Percentiles rank a stretch among this genome's conserved stretches.
These are phyloP conservation scores for Eupithecia vulgata DNA, from an alignment of 2,888 invertebrate species.

Conservation along the genomic window DNA sequence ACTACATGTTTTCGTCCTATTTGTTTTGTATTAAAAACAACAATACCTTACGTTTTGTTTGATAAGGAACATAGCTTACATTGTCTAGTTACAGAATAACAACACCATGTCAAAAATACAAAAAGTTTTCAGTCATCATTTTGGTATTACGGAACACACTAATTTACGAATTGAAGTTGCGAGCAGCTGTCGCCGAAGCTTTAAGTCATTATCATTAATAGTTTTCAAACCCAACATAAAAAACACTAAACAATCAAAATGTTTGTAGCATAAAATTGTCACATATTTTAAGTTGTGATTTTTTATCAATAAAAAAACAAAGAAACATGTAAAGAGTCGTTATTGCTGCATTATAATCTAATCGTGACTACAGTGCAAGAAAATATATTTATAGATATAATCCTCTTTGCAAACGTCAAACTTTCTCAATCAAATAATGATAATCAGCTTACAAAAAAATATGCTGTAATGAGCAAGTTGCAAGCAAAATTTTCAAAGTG, in stretches of 20 bases:
- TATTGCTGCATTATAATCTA: slow-evolving; percentile 1
- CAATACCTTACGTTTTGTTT: too few species aligned
- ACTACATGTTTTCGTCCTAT: too few species aligned
- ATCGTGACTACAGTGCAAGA: neutral
- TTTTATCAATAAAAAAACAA: neutral
- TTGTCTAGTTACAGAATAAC: too few species aligned
- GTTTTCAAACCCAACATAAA: neutral
- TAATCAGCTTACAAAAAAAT: neutral
- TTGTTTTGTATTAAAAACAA: too few species aligned
- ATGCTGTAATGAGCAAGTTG: neutral
- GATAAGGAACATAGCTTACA: too few species aligned
- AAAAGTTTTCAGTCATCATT: too few species aligned
- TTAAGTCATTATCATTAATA: too few species aligned
- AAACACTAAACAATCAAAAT: neutral
- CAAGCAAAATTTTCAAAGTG: too few species aligned
- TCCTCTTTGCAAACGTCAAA: neutral
- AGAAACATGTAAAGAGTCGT: neutral
- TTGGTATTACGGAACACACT: too few species aligned
- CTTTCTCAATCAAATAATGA: neutral
- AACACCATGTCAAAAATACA: too few species aligned
- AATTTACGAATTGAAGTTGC: too few species aligned
- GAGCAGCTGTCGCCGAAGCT: too few species aligned
- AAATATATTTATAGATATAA: neutral
- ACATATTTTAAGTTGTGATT: neutral
- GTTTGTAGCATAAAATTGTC: neutral